A percentile compares a stretch with the other conserved stretches of the same genome.
Conservation (phyloP, 2,113 vertebrate genomes). For the Hippopotamus amphibius region DNA sequence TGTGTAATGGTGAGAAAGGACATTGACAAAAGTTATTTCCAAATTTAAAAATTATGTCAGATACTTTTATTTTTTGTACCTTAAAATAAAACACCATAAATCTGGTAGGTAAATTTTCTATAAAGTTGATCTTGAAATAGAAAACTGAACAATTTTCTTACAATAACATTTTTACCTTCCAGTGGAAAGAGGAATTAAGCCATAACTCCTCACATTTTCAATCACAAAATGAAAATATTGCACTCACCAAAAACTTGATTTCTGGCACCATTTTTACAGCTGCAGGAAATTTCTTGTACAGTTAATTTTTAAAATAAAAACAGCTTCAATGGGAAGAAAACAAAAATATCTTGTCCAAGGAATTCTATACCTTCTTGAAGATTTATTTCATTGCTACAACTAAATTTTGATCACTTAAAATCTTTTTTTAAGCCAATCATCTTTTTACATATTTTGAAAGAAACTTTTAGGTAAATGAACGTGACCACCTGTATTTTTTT, state of each 20-base stretch:
- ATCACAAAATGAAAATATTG: constrained; percentile 3
- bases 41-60: constrained; percentile 21
- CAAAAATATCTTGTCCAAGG: not conserved
- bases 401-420: not conserved
- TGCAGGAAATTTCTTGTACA: not conserved
- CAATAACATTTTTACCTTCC: not conserved
- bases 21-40: not conserved
- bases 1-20: not conserved
- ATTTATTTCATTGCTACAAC: constrained; percentile 3
- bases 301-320: not conserved
- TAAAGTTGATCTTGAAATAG: constrained; percentile 21
- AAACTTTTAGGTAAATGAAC: not conserved
- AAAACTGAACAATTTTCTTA: constrained; percentile 35
- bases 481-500: not conserved
- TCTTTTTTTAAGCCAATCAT: not conserved
- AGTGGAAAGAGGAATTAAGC: not conserved
- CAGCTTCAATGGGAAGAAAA: not conserved
- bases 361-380: not conserved
- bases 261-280: not conserved
- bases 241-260: not conserved
- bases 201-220: not conserved
- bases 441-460: not conserved
- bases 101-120: not conserved
- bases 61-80: not conserved
- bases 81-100: constrained; percentile 32